Percentiles rank a stretch among this genome's conserved stretches.
phyloP scores from a whole-genome alignment of 2,888 invertebrate species.

The Sussaba pulchella region DNA sequence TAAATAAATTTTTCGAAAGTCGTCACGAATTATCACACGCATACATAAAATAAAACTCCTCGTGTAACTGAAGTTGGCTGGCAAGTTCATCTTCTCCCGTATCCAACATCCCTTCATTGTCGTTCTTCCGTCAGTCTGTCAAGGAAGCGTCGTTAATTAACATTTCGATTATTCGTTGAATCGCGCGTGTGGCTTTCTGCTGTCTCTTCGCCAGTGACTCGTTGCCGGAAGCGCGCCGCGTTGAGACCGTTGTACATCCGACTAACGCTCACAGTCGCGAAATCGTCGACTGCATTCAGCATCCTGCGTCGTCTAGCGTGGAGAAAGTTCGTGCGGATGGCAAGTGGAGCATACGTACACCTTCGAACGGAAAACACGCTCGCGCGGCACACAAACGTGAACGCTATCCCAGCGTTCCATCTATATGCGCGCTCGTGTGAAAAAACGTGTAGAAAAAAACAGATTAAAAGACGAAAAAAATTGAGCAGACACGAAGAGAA shows the following conservation, averaged over 20 bases:
- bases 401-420: not conserved
- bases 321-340: conserved; percentile 10
- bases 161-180: conserved; percentile 76
- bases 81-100: not conserved
- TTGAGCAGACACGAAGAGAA: conserved; percentile 15
- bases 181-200: conserved; percentile 21
- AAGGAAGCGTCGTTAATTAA: conserved; percentile 77
- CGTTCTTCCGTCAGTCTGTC: conserved; percentile 34
- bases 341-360: conserved; percentile 7
- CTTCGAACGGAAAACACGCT: not conserved
- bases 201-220: conserved; percentile 49
- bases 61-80: not conserved
- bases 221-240: conserved; percentile 52
- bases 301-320: conserved; percentile 29
- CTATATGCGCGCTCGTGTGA: conserved; percentile 1
- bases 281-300: not conserved
- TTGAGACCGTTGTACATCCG: conserved; percentile 30
- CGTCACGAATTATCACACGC: not conserved
- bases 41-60: not conserved
- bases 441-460: conserved; percentile 19
- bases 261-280: conserved; percentile 10
- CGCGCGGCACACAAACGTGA: not conserved
- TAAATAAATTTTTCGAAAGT: no score
- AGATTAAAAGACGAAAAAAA: not conserved
- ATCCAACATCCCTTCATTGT: conserved; percentile 50